Conservation (phyloP, 2,113 vertebrate species). For the Hyaena hyaena region DNA sequence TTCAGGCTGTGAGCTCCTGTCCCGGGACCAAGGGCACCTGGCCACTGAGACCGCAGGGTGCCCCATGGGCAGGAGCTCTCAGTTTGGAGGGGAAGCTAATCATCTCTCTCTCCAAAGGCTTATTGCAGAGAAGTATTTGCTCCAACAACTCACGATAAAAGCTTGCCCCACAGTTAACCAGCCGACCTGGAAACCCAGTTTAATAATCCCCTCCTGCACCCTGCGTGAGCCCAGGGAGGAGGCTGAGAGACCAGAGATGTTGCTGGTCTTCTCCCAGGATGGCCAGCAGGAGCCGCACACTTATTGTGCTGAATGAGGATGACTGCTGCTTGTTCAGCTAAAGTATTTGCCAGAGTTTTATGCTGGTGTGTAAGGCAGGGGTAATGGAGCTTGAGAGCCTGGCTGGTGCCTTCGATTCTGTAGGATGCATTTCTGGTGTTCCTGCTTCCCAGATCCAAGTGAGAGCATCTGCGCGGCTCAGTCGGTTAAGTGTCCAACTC, state of each 20-base stretch:
- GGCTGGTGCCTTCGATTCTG: background rate
- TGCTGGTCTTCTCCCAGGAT: background rate
- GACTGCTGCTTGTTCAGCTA: background rate
- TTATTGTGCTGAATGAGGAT: rapidly evolving
- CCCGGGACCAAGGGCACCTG: too few species aligned
- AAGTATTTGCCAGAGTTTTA: background rate
- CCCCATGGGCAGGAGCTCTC: rapidly evolving
- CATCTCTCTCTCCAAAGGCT: background rate
- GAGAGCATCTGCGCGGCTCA: background rate
- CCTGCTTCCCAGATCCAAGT: background rate
- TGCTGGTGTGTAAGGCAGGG: too few species aligned
- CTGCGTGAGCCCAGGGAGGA: background rate
- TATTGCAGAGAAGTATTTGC: background rate
- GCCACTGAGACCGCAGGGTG: rapidly evolving
- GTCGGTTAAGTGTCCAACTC: too few species aligned
- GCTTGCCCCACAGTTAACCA: background rate
- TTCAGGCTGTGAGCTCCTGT: rapidly evolving
- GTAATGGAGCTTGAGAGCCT: background rate
- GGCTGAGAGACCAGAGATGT: too few species aligned
- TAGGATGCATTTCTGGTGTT: background rate
- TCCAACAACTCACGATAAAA: background rate
- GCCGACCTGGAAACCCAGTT: background rate
- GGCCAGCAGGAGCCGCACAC: rapidly evolving
- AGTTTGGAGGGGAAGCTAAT: background rate
- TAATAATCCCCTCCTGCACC: background rate